Conservation (phyloP, 2,888 invertebrate genomes). For the Matsumyia berberina region DNA sequence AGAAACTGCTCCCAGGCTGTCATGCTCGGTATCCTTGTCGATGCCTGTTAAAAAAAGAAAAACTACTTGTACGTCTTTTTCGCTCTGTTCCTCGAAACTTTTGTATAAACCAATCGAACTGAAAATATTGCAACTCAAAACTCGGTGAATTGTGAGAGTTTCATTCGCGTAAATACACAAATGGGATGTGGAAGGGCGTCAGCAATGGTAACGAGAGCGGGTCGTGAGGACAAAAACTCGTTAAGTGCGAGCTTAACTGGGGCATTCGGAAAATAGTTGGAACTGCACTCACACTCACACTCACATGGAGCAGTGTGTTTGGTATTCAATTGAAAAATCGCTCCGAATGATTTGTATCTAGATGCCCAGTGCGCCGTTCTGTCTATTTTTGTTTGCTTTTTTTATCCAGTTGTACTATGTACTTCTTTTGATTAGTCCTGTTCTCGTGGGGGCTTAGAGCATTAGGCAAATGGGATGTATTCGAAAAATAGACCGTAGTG, state of each 20-base stretch:
- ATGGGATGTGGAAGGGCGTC: constrained; percentile 5
- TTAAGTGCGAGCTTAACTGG: constrained; percentile 63
- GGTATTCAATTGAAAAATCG: constrained; percentile 43
- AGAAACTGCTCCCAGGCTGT: not conserved
- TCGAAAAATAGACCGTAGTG: constrained; percentile 20
- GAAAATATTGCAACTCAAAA: constrained; percentile 69
- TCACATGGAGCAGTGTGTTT: not conserved
- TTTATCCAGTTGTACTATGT: constrained; percentile 1
- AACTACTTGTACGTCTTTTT: not conserved
- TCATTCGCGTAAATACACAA: constrained; percentile 43
- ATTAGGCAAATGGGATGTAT: constrained; percentile 38
- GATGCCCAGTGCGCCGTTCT: constrained; percentile 5
- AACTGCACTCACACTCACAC: not conserved
- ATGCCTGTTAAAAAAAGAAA: constrained; percentile 6
- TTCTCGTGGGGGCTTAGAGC: constrained; percentile 7
- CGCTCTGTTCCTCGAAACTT: constrained; percentile 1
- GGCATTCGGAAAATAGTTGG: constrained; percentile 40
- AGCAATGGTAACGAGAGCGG: too few relatives aligned
- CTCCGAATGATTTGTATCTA: constrained; percentile 36
- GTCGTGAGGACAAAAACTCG: constrained; percentile 35
- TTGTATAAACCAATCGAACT: constrained; percentile 59
- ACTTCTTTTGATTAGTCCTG: not conserved
- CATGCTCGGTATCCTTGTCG: not conserved
- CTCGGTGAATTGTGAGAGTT: constrained; percentile 62
- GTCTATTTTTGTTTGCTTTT: not conserved